A percentile compares a stretch with the other conserved stretches of the same genome.
Conservation (phyloP, 2,113 vertebrate species). For the Python bivittatus region DNA sequence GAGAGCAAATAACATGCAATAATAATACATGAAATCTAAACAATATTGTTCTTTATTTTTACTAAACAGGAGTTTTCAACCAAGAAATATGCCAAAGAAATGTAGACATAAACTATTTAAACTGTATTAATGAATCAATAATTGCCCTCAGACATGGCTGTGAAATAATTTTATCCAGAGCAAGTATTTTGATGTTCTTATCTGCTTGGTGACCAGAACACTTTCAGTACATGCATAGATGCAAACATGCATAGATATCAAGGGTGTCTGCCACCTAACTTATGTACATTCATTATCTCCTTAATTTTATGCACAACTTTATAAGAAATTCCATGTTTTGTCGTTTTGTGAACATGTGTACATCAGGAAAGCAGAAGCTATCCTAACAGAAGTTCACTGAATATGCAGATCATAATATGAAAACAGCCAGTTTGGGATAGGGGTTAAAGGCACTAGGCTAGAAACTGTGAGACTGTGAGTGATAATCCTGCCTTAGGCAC, state of each 20-base stretch:
- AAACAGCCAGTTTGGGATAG: not conserved
- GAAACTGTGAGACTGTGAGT: not conserved
- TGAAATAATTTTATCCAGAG: constrained; percentile 47
- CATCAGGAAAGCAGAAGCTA: not conserved
- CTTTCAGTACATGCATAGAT: not conserved
- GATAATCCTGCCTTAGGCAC: not conserved
- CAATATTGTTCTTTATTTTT: constrained; percentile 55
- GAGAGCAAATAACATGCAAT: constrained; percentile 18
- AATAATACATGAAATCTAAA: constrained; percentile 42
- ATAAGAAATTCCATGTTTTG: not conserved
- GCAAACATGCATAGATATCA: not conserved
- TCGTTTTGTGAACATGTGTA: not conserved
- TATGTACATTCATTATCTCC: not conserved
- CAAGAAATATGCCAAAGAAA: constrained; percentile 38
- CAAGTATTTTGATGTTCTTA: constrained; percentile 29
- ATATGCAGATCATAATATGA: not conserved
- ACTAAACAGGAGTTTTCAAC: constrained; percentile 49
- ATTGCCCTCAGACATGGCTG: constrained; percentile 46
- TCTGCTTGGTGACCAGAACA: not conserved
- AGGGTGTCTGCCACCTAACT: not conserved
- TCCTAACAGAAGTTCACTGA: not conserved
- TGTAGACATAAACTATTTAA: constrained; percentile 45
- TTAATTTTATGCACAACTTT: not conserved
- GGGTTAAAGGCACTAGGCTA: not conserved
- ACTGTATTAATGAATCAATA: constrained; percentile 45